These are phyloP conservation scores for Cactoblastis cactorum DNA, from an alignment of 2,888 invertebrate species.

Conservation along the genomic window DNA sequence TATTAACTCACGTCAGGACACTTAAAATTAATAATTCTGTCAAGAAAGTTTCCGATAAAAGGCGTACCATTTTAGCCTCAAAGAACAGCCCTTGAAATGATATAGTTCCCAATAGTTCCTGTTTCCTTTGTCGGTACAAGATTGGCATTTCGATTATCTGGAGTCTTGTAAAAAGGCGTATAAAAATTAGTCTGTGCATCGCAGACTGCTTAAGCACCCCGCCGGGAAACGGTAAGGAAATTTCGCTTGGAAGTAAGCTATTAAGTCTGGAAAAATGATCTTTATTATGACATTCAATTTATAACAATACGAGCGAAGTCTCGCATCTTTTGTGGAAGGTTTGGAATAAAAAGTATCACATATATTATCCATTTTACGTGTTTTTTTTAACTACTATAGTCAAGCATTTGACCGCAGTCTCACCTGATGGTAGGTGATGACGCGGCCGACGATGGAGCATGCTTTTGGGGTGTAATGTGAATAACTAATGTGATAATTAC, in stretches of 20 bases:
- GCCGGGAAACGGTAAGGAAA: conserved; percentile 55
- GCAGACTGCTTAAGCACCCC: conserved; percentile 69
- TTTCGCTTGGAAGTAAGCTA: not conserved
- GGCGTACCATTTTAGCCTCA: not conserved
- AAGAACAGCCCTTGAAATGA: conserved; percentile 24
- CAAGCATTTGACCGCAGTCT: no score
- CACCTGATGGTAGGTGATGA: no score
- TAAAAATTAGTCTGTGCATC: conserved; percentile 71
- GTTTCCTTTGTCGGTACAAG: conserved; percentile 54
- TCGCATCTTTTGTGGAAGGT: no score
- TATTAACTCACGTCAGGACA: not conserved
- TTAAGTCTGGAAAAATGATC: conserved; percentile 2
- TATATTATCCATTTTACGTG: no score
- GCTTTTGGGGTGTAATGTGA: no score
- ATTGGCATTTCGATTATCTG: conserved; percentile 77
- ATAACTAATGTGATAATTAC: no score
- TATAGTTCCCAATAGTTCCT: conserved; percentile 54
- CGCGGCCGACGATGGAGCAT: no score
- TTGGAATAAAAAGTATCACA: no score
- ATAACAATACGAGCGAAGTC: not conserved
- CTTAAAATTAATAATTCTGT: conserved; percentile 1
- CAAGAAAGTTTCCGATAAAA: not conserved
- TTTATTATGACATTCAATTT: conserved; percentile 7
- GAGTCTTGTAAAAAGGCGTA: conserved; percentile 61
- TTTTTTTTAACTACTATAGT: no score